Base-by-base conservation (phyloP, 2,888 invertebrate genomes). In the Bimastos eiseni region DNA sequence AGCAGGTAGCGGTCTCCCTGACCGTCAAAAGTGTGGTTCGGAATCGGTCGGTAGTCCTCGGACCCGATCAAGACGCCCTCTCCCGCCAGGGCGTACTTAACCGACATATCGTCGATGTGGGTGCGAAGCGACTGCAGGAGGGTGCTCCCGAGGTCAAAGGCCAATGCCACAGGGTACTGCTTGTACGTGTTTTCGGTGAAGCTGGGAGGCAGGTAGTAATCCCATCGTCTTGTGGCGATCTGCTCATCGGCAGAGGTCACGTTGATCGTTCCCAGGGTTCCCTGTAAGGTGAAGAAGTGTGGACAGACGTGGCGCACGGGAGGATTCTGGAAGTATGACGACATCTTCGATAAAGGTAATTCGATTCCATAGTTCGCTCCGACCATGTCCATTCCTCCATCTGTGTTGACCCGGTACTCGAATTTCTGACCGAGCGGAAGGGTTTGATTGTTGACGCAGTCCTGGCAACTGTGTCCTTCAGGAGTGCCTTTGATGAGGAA, bases 391-490 rank as follows among this genome's bases (percentile, higher is more conserved):
- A 36, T 36, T 2, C 86, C 86, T 5, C 86, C 86, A 17, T 36
- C 86, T 37, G 86, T 86, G 86, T 86, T 86, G 86, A 86, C 37
- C n/a, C 86, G 86, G 86, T n/a, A 86, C 37, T 86, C 86, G 86
- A 86, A 86, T 36, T 86, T 86, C 24, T 37, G 86, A 86, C 37
- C 86, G 21, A 86, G 86, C 5, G 36, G 86, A 86, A 86, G 11
- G 5, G 86, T 37, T 34, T 86, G 34, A 19, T 86, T 37, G 86
- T 86, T 37, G 36, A 37, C 86, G 24, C 86, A 86, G 86, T 86
- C 86, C 86, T 86, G 86, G 86, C 86, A 86, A 33, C 86, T 34
- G 86, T 86, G 86, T 86, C 86, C 86, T 1, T 86, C 30, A 19
- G 86, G 86, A 24, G 86, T 36, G 37, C 36, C 86, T 86, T 86